Evolutionary conservation across 2,888 invertebrate genomes (phyloP), one percentile per base, ranked within the genome.

Genomic region (Ectropis crepuscularia): DNA sequence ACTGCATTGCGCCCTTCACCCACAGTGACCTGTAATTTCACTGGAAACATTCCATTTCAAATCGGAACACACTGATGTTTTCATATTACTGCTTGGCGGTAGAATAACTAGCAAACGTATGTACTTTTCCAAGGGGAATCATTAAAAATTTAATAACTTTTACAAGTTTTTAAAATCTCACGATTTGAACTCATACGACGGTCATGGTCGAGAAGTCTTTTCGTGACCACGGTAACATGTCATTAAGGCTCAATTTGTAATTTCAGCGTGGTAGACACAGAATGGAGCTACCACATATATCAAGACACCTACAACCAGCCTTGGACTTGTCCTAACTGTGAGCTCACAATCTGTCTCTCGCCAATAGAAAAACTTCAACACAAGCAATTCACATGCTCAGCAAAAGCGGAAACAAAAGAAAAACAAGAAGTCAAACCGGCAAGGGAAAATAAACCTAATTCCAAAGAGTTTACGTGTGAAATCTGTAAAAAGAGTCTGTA

Each of bases 291-390:
- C 65, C 93, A 93, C 66, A 91, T 94, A 74, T 94, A 95, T 55
- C 86, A 94, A 68, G 93, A 95, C 76, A 93, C 95, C 62, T 90
- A 86, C 70, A 93, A 93, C 68, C 91, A 94, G 5, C 94, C 95
- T 2, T 98, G 97, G 96, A 92, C 91, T 0, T 98, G 98, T 82
- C 89, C 94, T 0, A 91, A 94, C 58, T 98, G 98, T 82, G 89
- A 94, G 8, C 75, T 94, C 12, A 85, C 92, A n/a, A 87, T 95
- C 67, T 92, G 94, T 72, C 87, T 95, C 5, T 94, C 95, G 10
- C 94, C 96, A 5, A 89, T 97, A 57, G 95, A 96, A 75, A 94
- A 96, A 75, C 81, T 98, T 48, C 95, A 96, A 74, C 98, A 98
- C 82, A 95, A 94, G 74, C 88, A 89, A 2, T 92, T 92, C 73